Percentiles rank a stretch among this genome's conserved stretches.
Evolutionary conservation across 2,113 vertebrate species (phyloP).

Genomic region (Hemicordylus capensis): DNA sequence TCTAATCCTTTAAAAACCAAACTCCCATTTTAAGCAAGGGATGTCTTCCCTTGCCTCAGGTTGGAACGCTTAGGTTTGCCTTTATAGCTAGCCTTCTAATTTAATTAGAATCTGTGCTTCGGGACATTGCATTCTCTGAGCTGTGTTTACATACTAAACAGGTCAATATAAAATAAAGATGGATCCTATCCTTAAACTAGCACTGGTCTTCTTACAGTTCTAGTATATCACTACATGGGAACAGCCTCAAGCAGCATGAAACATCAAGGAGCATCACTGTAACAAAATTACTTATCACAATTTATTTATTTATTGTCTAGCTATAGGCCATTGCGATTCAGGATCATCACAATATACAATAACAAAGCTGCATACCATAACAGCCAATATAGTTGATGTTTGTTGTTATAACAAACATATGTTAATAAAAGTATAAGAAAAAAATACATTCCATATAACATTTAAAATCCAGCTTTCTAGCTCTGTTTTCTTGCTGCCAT

Average conservation of each 20-base stretch:
- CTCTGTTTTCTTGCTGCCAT: too few species aligned
- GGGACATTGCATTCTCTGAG: not conserved
- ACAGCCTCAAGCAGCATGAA: not conserved
- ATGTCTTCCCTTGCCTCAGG: not conserved
- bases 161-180: not conserved
- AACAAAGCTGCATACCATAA: too few species aligned
- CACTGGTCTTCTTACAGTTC: not conserved
- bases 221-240: not conserved
- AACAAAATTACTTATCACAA: not conserved
- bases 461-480: too few species aligned
- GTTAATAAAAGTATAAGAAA: too few species aligned
- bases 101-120: not conserved
- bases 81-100: not conserved
- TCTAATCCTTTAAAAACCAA: too few species aligned
- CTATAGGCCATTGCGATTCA: too few species aligned
- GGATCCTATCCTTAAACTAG: too few species aligned
- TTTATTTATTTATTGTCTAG: too few species aligned
- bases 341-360: too few species aligned
- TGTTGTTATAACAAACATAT: too few species aligned
- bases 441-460: too few species aligned
- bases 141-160: not conserved
- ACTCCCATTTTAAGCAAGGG: not conserved
- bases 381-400: too few species aligned
- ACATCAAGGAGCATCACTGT: not conserved
- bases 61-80: not conserved